Percentiles rank a stretch among this genome's conserved stretches.
phyloP scores from a whole-genome alignment of 2,113 vertebrate species.

The Leuciscus idus region DNA sequence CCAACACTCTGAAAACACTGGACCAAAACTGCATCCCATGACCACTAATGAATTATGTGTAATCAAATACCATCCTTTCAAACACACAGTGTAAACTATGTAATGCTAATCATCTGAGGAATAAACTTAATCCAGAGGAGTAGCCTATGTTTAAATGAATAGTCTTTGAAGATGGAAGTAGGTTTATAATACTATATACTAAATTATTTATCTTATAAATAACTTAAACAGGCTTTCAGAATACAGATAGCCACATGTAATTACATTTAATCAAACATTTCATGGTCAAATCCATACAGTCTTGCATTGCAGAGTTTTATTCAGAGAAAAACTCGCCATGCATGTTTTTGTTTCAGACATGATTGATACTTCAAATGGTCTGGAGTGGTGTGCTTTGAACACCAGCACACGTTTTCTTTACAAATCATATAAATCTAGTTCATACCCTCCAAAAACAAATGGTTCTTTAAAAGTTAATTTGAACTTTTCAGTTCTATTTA shows the following conservation, averaged over 20 bases:
- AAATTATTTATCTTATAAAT: conserved; percentile 16
- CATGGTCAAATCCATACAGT: background rate
- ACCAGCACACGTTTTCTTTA: background rate
- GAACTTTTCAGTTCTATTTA: too few species aligned
- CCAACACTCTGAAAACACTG: conserved; percentile 13
- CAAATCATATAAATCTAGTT: background rate
- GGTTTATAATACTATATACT: conserved; percentile 20
- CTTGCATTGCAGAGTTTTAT: background rate
- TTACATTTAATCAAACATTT: background rate
- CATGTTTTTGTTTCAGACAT: background rate
- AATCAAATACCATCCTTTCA: conserved; percentile 35
- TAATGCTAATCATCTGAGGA: conserved; percentile 16
- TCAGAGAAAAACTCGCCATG: background rate
- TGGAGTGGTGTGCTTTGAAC: background rate
- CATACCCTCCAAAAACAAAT: background rate
- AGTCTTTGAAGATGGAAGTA: background rate
- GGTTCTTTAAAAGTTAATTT: too few species aligned
- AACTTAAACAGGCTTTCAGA: background rate
- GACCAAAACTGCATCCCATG: conserved; percentile 13
- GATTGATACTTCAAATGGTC: background rate
- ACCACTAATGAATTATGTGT: conserved; percentile 41
- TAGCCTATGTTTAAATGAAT: conserved; percentile 17
- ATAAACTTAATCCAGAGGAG: background rate
- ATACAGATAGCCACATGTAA: background rate
- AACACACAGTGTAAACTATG: conserved; percentile 15